These are phyloP conservation scores for Pycnonotus jocosus DNA, from an alignment of 2,113 vertebrate species.

Conservation along the genomic window DNA sequence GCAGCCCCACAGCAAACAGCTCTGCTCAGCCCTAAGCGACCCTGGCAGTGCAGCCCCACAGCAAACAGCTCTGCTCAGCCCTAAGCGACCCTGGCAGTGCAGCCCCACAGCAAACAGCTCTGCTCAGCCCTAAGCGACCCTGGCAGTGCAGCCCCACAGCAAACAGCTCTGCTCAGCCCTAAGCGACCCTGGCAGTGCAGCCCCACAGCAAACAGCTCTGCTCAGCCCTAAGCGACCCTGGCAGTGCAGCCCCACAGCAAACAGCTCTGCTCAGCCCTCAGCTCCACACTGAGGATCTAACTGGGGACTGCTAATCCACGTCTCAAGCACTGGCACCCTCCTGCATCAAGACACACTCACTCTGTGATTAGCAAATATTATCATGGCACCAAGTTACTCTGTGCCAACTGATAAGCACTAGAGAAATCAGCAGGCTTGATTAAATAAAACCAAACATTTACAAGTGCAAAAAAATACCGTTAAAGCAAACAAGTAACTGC, in stretches of 20 bases:
- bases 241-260: background rate
- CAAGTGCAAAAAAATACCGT: background rate
- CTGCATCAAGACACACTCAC: background rate
- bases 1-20: too few species aligned
- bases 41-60: background rate
- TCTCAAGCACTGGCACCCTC: background rate
- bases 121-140: too few species aligned
- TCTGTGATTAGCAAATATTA: background rate
- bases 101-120: too few species aligned
- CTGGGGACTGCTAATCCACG: background rate
- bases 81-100: background rate
- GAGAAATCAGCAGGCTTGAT: background rate
- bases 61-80: too few species aligned
- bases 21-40: too few species aligned
- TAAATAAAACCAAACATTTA: background rate
- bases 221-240: background rate
- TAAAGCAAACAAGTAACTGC: background rate
- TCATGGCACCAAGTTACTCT: background rate
- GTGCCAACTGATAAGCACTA: background rate
- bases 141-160: background rate
- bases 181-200: too few species aligned
- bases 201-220: too few species aligned
- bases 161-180: too few species aligned
- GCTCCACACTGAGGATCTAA: rapidly evolving
- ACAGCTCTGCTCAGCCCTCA: background rate